Base-by-base conservation (phyloP, 1,140 invertebrate genomes). In the Drosophila subobscura region DNA sequence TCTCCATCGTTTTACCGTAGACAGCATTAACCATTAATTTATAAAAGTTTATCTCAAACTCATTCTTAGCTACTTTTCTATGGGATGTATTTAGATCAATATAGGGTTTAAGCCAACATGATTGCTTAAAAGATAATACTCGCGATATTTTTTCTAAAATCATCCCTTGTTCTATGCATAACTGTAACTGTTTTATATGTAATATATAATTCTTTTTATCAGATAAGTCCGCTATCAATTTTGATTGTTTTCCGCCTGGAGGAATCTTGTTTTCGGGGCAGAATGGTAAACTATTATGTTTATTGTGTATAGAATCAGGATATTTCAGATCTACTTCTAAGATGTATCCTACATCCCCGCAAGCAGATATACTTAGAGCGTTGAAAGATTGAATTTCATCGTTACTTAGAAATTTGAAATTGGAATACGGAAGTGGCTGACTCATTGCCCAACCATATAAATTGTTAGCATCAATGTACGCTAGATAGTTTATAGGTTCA, bases 101-200 rank as follows among this genome's bases (percentile, higher is more conserved):
- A 27, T 44, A 55, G 2, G 29, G 29, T 6, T 55, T 27, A 16
- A 55, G 3, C 54, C 54, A 56, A 10, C 42, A n/a, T 3, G 8
- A 29, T 56, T 56, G 42, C 14, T 25, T 29, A 33, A 57, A 57
- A 6, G 54, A 22, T 14, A 59, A 20, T 16, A 59, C 33, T 40
- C 56, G 8, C 3, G 37, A 12, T 49, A 59, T 49, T 3, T 59
- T 59, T 7, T 7, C 5, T 27, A 55, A 3, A 2, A 55, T 12
- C 7, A 16, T 45, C 0, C 22, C 22, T 5, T 54, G 7, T 1
- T 42, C 16, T 54, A 54, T 10, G 1, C 52, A 54, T 16, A 54
- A 25, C 41, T 54, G 52, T 1, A 54, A 8, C 4, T 54, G 52
- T 25, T 54, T 41, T 2, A 54, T 25, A 25, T 54, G 37, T 41